Percentiles rank a stretch among this genome's conserved stretches.
Evolutionary conservation across 2,113 vertebrate species (phyloP).

Genomic region (Paedocypris sp.): DNA sequence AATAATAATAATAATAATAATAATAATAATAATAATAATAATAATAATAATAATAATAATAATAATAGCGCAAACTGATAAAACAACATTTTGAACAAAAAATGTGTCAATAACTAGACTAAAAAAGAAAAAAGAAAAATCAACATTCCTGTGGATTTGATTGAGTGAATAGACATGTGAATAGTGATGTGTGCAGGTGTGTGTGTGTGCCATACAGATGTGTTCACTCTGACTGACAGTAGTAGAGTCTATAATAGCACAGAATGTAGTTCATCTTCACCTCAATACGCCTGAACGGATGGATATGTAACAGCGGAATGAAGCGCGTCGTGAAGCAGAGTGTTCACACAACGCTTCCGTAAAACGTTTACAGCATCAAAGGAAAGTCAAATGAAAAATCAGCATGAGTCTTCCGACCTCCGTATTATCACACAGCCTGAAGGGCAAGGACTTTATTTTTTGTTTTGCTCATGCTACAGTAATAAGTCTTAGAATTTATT

Average conservation of each 20-base stretch:
- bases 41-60: too few species aligned
- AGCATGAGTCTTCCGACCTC: constrained; percentile 7
- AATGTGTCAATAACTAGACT: too few species aligned
- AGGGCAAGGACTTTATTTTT: constrained; percentile 18
- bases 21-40: too few species aligned
- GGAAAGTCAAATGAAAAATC: constrained; percentile 12
- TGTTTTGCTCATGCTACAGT: too few species aligned
- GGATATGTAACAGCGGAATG: constrained; percentile 20
- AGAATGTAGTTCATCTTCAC: background rate
- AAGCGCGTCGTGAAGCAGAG: constrained; percentile 1
- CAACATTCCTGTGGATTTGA: background rate
- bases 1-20: too few species aligned
- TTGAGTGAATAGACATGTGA: background rate
- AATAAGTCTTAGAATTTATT: too few species aligned
- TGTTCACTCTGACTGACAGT: background rate
- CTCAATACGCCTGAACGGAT: background rate
- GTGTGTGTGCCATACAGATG: background rate
- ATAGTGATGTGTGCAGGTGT: background rate
- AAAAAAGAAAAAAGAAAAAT: background rate
- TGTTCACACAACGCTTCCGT: constrained; percentile 10
- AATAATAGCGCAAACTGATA: too few species aligned
- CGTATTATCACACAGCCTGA: constrained; percentile 17
- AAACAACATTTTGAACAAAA: too few species aligned
- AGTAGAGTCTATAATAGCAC: background rate
- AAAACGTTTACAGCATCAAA: constrained; percentile 20